Percentiles rank a stretch among this genome's conserved stretches.
Conservation (phyloP, 1,140 invertebrate genomes). For the Conus betulinus region DNA sequence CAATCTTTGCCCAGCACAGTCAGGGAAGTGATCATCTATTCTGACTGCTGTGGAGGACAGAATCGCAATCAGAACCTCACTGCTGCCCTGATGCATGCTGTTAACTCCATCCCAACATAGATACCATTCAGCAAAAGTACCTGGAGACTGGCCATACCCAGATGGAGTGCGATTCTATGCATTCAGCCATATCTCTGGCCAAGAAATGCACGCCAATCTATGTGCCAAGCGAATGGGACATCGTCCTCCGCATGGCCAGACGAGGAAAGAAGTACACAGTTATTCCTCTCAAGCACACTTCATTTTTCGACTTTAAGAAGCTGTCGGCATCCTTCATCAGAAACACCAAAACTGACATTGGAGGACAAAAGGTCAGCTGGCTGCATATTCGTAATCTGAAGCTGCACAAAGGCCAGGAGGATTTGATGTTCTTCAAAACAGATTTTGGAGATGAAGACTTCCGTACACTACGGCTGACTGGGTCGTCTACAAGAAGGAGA, state of each 20-base stretch:
- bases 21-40: conserved; percentile 59
- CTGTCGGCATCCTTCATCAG: background rate
- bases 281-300: conserved; percentile 33
- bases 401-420: background rate
- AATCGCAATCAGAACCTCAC: conserved; percentile 25
- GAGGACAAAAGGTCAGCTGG: conserved; percentile 41
- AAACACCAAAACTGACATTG: conserved; percentile 6
- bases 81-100: background rate
- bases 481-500: conserved; percentile 11
- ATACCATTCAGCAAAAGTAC: conserved; percentile 57
- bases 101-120: background rate
- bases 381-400: conserved; percentile 40
- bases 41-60: conserved; percentile 67
- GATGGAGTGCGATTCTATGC: conserved; percentile 58
- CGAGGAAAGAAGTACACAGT: conserved; percentile 37
- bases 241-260: conserved; percentile 36
- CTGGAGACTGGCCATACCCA: conserved; percentile 56
- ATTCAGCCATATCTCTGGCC: conserved; percentile 60
- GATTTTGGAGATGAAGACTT: conserved; percentile 19
- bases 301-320: conserved; percentile 42
- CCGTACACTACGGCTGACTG: background rate
- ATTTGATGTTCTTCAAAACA: conserved; percentile 29
- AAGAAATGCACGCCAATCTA: conserved; percentile 37
- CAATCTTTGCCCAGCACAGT: background rate
- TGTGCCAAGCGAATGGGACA: conserved; percentile 42